Conservation (phyloP, 2,797 vertebrate genomes). For the Podarcis siculus region DNA sequence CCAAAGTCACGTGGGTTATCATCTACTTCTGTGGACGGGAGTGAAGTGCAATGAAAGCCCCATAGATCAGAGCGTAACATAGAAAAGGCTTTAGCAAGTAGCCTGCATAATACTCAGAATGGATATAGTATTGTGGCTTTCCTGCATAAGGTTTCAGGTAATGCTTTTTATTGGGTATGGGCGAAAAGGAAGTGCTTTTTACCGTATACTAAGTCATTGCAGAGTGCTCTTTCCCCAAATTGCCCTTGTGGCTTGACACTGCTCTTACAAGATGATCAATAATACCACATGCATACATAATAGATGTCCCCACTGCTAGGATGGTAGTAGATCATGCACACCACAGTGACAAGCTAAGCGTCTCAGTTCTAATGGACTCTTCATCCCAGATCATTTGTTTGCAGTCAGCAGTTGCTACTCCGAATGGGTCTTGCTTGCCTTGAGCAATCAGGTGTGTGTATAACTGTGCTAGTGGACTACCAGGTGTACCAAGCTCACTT, state of each 20-base stretch:
- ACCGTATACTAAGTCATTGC: not conserved
- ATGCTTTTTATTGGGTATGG: not conserved
- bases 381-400: not conserved
- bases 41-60: not conserved
- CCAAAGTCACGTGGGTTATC: not conserved
- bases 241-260: not conserved
- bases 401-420: not conserved
- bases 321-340: constrained; percentile 2
- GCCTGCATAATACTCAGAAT: not conserved
- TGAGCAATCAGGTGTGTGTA: not conserved
- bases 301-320: not conserved
- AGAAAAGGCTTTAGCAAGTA: not conserved
- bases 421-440: not conserved
- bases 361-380: not conserved
- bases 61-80: not conserved
- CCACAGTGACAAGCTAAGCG: not conserved
- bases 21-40: not conserved
- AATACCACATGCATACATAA: not conserved
- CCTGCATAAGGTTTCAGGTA: not conserved
- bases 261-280: not conserved
- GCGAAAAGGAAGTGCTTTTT: not conserved
- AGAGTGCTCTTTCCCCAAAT: not conserved
- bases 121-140: not conserved
- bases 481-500: not conserved
- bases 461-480: not conserved